phyloP scores from a whole-genome alignment of 2,797 vertebrate genomes.

The Astyanax mexicanus region DNA sequence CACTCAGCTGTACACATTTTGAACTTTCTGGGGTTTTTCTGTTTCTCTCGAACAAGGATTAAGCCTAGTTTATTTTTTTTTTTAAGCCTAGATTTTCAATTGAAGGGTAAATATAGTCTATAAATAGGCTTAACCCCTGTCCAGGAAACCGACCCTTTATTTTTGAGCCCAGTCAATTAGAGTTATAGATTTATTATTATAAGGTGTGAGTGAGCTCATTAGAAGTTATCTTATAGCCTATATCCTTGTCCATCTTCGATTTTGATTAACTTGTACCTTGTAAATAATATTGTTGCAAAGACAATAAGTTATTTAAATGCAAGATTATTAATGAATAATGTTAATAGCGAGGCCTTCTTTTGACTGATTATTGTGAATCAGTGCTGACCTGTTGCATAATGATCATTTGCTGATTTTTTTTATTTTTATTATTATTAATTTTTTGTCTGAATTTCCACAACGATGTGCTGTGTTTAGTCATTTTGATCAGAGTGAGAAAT shows the following conservation, averaged over 20 bases:
- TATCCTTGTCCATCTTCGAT: conserved; percentile 38
- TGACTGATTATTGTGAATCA: conserved; percentile 60
- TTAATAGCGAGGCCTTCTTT: conserved; percentile 37
- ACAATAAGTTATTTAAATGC: conserved; percentile 72
- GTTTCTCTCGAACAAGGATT: too few relatives aligned
- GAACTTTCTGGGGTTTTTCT: too few relatives aligned
- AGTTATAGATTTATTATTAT: conserved; percentile 20
- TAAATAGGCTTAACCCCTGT: too few relatives aligned
- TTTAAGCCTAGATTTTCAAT: too few relatives aligned
- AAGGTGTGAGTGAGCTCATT: conserved; percentile 60
- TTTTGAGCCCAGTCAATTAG: conserved; percentile 29
- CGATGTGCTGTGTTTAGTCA: conserved; percentile 26
- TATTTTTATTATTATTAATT: too few relatives aligned
- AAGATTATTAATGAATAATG: conserved; percentile 41
- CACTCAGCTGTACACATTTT: background rate
- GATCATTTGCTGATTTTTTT: conserved; percentile 60
- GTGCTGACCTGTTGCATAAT: conserved; percentile 57
- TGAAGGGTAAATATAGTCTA: too few relatives aligned
- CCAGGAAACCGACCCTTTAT: too few relatives aligned
- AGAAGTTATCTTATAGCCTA: conserved; percentile 65
- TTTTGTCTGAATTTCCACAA: conserved; percentile 53
- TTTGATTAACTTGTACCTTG: conserved; percentile 57
- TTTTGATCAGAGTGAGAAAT: background rate
- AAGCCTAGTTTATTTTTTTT: too few relatives aligned
- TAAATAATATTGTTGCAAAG: conserved; percentile 77